Base-by-base conservation (phyloP, 1,140 invertebrate species). In the Prorops nasuta region DNA sequence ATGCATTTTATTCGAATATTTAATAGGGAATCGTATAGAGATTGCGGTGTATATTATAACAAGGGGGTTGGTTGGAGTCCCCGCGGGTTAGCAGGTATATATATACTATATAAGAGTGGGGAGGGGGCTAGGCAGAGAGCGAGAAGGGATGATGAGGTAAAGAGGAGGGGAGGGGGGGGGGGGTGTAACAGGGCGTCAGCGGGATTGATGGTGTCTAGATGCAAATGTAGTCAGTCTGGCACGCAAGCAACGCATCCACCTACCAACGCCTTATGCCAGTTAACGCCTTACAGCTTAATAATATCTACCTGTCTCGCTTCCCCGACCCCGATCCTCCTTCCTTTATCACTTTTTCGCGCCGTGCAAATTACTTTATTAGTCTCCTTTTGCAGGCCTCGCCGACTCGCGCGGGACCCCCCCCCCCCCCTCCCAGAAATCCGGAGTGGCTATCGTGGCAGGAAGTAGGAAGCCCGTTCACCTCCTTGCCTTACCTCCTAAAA, bases 271-370 rank as follows among this genome's bases (percentile, higher is more conserved):
- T 77, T 76, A 76, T 76, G 72, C 73, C 74, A 76, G 74, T 78
- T 76, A 76, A 76, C 74, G 75, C 74, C 75, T 76, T 76, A 78
- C 74, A 75, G 63, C 75, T 78, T 77, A 76, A 78, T 78, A 76
- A 76, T 71, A 68, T 45, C n/a, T 52, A 50, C 55, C 47, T 44
- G 36, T 48, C 28, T 38, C 40, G 21, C 32, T 44, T 17, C 15
- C 32, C 21, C 32, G 32, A 15, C 24, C 43, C 24, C 22, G 9
- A 19, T 24, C 45, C 9, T 9, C 15, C 34, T n/a, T n/a, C 28
- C 16, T 54, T 54, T 53, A 53, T 48, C 51, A 38, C 39, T 38
- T 45, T 49, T 35, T 40, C 24, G 62, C 51, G 49, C 49, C 53
- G 55, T 50, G 57, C 58, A 67, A 64, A 67, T 65, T 64, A 57